These are phyloP conservation scores for Eriocheir sinensis DNA, from an alignment of 1,140 invertebrate species.

Conservation along the genomic window DNA sequence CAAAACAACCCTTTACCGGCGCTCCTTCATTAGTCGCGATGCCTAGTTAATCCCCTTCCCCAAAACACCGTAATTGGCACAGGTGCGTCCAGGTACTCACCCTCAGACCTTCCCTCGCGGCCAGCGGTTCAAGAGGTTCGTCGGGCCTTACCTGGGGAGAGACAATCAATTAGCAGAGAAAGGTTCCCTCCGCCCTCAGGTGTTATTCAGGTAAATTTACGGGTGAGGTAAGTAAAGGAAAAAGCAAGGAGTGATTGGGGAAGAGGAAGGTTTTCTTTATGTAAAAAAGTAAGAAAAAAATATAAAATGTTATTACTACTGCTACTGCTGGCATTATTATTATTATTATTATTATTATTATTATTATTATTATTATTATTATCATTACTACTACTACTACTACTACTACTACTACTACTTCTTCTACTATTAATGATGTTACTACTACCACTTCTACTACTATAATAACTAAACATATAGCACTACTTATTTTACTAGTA, in stretches of 20 bases:
- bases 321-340: too few species aligned
- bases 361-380: too few species aligned
- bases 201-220: conserved; percentile 3
- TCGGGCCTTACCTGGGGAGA: background rate
- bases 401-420: too few species aligned
- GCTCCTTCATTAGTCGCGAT: background rate
- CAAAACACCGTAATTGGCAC: conserved; percentile 14
- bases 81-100: background rate
- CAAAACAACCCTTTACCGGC: conserved; percentile 2
- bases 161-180: conserved; percentile 2
- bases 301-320: too few species aligned
- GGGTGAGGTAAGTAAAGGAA: background rate
- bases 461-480: too few species aligned
- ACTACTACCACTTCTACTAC: too few species aligned
- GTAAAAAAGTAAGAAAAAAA: too few species aligned
- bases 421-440: too few species aligned
- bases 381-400: too few species aligned
- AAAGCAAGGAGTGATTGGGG: background rate
- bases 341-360: too few species aligned
- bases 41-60: background rate
- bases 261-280: background rate
- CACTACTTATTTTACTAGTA: background rate
- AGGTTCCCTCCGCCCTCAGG: background rate
- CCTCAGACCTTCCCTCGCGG: background rate
- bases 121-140: background rate